Percentiles rank a stretch among this genome's conserved stretches.
Evolutionary conservation across 2,888 invertebrate genomes (phyloP).

Genomic region (Xestia rhomboidea): DNA sequence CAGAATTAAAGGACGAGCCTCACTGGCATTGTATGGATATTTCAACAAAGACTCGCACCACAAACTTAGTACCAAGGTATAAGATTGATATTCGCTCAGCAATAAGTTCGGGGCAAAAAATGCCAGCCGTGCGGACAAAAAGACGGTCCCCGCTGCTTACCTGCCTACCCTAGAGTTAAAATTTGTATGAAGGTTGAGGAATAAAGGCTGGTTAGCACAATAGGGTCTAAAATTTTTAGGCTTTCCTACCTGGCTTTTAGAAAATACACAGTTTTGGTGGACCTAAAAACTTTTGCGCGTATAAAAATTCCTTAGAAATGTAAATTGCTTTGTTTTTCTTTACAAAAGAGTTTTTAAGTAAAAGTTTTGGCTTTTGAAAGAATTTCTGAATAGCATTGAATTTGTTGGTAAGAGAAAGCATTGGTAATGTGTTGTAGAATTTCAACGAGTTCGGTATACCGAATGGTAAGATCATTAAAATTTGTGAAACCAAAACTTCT

Average conservation of each 20-base stretch:
- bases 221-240: neutral
- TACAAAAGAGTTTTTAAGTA: conserved; percentile 13
- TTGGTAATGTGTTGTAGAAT: neutral
- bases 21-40: neutral
- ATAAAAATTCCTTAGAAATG: conserved; percentile 16
- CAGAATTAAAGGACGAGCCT: neutral
- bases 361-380: conserved; percentile 25
- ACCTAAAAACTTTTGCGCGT: neutral
- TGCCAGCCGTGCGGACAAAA: conserved; percentile 4
- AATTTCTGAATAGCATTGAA: neutral
- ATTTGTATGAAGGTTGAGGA: conserved; percentile 15
- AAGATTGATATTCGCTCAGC: conserved; percentile 6
- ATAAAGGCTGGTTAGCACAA: conserved; percentile 19
- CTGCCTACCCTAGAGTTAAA: conserved; percentile 8
- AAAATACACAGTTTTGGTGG: conserved; percentile 18
- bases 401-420: conserved; percentile 1
- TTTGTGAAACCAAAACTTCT: neutral
- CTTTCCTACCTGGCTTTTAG: neutral
- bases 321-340: conserved; percentile 22
- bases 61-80: neutral
- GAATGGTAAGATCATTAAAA: neutral
- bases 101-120: neutral
- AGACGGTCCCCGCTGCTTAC: neutral
- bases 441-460: neutral
- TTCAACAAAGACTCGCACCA: neutral